Base-by-base conservation (phyloP, 2,797 vertebrate species). In the Chlorospingus semifuscus region DNA sequence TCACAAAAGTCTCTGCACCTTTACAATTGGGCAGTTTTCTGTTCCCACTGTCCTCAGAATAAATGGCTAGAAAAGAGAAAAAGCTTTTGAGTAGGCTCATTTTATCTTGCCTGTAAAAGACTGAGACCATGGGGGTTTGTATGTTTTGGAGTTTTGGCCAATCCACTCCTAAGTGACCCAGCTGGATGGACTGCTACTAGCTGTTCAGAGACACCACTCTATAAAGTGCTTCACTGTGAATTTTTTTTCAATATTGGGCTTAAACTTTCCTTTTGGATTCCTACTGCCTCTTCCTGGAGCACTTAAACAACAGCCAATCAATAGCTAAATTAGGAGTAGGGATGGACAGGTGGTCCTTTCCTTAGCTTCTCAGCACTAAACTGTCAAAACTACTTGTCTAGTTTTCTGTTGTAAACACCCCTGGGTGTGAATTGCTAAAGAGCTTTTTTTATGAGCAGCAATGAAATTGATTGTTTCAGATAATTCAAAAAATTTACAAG, bases 111-210 rank as follows among this genome's bases (percentile, higher is more conserved):
- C 29, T 56, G 12, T 60, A 22, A 44, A 80, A 78, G 20, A 11
- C 30, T 15, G 36, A 83, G 37, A 34, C 12, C 0, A 0, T 10
- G 11, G 16, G 32, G 8, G 4, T 59, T 27, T 57, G 32, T 20
- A 8, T 11, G 3, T 11, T 68, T 50, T 55, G 42, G 10, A 13
- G 4, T 63, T 89, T 78, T 47, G 50, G n/a, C 55, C 41, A 83
- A 39, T 24, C 34, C 4, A 6, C 5, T 49, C 46, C n/a, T 42
- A 57, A 64, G 46, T 4, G 6, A 39, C 39, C 21, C 23, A 42
- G 19, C 17, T 77, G 36, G 6, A 21, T 65, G 37, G 41, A 21
- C 15, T 70, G 49, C 17, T 60, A 6, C 4, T 55, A 46, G 12
- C 21, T 66, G 10, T 44, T 39, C 14, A 24, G 9, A 37, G 19